Base-by-base conservation (phyloP, 2,113 vertebrate species). In the Arenaria interpres region DNA sequence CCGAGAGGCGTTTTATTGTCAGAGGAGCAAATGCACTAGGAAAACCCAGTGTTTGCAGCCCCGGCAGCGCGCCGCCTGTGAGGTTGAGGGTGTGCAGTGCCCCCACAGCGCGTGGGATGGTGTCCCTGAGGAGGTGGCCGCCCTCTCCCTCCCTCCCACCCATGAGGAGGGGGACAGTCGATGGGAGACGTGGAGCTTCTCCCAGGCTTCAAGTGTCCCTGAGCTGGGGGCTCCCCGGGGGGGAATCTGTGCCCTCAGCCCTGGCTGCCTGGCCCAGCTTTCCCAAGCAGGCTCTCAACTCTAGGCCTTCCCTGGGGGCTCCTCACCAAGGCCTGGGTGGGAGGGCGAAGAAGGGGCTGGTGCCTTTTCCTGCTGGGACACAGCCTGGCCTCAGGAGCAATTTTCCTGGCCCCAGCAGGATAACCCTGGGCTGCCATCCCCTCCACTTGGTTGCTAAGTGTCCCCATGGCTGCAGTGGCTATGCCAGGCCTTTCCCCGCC, bases 401-500 rank as follows among this genome's bases (percentile, higher is more conserved):
- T 91, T 53, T 87, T 89, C 41, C 60, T 54, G 11, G 5, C 14
- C 16, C 41, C 22, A 32, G 28, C 4, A 9, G 53, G 22, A 53
- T 59, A 60, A 59, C 6, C 6, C 64, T 45, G 24, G n/a, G 85
- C 92, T 90, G 90, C 86, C 19, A 2, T 64, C 9, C 22, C 25
- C 46, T 94, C 71, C 21, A 39, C 92, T 94, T 30, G 0, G 97
- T 98, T 98, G 98, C 97, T 98, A 97, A 97, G 98, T 96, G 89
- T 76, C 68, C 86, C 76, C n/a, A 45, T 56, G 51, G 54, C 68
- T 16, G 11, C 54, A 45, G 68, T 25, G 76, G 63, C 81, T 83
- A 74, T 88, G 90, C 96, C 94, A 95, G 71, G 48, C 62, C 43
- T 35, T 7, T 23, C 33, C 82, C 82, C 80, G 72, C 16, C 37